A percentile compares a stretch with the other conserved stretches of the same genome.
These are phyloP conservation scores for Cathartes aura DNA, from an alignment of 2,113 vertebrate genomes.

Conservation along the genomic window DNA sequence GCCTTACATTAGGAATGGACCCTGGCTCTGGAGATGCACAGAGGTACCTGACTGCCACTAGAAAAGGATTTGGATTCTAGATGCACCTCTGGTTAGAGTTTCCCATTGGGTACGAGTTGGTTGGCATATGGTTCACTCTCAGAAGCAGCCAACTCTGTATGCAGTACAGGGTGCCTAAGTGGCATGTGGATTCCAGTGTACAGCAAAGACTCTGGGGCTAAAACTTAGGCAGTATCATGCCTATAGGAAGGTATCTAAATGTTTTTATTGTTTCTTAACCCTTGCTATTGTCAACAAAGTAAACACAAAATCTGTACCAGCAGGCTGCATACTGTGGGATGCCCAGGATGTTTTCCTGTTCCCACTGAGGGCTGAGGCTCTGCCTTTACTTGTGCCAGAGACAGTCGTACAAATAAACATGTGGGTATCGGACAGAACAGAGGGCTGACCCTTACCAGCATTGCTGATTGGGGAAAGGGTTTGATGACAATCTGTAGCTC, in stretches of 20 bases:
- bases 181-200: neutral
- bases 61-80: neutral
- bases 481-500: neutral
- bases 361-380: neutral
- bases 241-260: neutral
- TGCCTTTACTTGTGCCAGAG: neutral
- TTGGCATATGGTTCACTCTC: neutral
- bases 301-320: neutral
- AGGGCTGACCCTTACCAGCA: neutral
- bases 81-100: neutral
- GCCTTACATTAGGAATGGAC: neutral
- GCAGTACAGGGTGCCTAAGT: neutral
- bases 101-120: rapidly evolving
- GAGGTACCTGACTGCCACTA: neutral
- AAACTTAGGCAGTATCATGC: neutral
- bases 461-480: neutral
- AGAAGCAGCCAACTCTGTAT: neutral
- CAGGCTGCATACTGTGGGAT: rapidly evolving
- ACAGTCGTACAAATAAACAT: neutral
- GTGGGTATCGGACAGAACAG: neutral
- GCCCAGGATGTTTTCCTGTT: neutral
- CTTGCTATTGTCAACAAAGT: neutral
- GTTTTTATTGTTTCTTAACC: neutral
- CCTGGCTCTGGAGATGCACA: neutral
- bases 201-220: neutral